phyloP scores from a whole-genome alignment of 2,113 vertebrate genomes.

The Amia ocellicauda region DNA sequence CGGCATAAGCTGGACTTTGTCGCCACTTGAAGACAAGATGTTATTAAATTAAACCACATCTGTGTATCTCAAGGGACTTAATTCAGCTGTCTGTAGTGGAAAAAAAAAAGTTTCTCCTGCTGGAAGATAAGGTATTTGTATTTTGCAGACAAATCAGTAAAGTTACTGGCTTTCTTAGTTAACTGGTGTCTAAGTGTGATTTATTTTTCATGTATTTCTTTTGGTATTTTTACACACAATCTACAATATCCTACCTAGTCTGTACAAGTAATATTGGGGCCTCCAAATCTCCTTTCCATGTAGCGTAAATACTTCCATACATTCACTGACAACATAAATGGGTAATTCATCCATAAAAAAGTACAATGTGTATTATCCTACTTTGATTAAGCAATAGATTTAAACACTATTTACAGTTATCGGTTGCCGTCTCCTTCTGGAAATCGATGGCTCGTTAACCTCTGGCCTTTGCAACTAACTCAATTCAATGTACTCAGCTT shows the following conservation, averaged over 20 bases:
- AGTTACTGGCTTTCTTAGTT: slow-evolving; percentile 99
- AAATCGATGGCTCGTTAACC: too few species aligned
- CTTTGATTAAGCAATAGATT: too few species aligned
- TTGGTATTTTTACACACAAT: slow-evolving; percentile 4
- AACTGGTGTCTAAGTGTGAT: slow-evolving; percentile 81
- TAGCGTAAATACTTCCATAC: too few species aligned
- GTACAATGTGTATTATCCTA: slow-evolving; percentile 18
- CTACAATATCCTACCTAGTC: too few species aligned
- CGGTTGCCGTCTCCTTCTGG: too few species aligned
- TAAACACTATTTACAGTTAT: too few species aligned
- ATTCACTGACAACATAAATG: too few species aligned
- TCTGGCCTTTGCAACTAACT: too few species aligned
- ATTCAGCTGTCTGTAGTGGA: slow-evolving; percentile 98
- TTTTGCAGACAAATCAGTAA: slow-evolving; percentile 99
- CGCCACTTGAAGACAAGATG: slow-evolving; percentile 96
- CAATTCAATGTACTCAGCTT: too few species aligned
- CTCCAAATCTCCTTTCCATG: too few species aligned
- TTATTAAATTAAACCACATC: slow-evolving; percentile 93
- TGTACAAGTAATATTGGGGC: too few species aligned
- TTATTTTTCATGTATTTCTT: slow-evolving; percentile 61
- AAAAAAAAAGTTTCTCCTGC: slow-evolving; percentile 83
- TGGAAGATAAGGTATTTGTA: slow-evolving; percentile 96
- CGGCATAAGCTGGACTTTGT: slow-evolving; percentile 99
- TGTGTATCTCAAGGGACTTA: slow-evolving; percentile 98
- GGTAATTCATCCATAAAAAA: too few species aligned